Evolutionary conservation across 2,888 invertebrate species (phyloP).

Genomic region (Boloria selene): DNA sequence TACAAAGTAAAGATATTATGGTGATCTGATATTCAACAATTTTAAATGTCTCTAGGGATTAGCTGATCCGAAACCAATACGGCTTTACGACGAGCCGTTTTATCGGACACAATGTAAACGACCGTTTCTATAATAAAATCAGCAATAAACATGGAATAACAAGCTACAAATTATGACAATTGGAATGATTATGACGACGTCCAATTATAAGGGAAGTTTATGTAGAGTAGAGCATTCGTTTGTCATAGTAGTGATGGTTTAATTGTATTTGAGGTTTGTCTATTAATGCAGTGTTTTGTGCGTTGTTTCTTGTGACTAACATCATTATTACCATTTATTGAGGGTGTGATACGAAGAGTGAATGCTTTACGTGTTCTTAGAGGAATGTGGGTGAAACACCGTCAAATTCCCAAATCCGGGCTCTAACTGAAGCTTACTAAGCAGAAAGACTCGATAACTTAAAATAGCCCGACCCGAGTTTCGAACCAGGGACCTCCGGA

Average conservation of each 20-base stretch:
- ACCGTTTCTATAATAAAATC: slow-evolving; percentile 56
- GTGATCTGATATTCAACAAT: slow-evolving; percentile 25
- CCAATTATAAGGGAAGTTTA: slow-evolving; percentile 32
- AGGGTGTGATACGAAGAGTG: too few relatives aligned
- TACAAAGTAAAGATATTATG: slow-evolving; percentile 16
- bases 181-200: slow-evolving; percentile 46
- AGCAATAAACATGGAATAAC: slow-evolving; percentile 58
- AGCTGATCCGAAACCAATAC: slow-evolving; percentile 37
- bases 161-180: slow-evolving; percentile 58
- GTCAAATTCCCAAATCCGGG: too few relatives aligned
- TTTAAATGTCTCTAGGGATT: slow-evolving; percentile 39
- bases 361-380: too few relatives aligned
- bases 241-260: slow-evolving; percentile 13
- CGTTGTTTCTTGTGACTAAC: background rate
- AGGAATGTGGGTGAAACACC: too few relatives aligned
- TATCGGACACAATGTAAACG: slow-evolving; percentile 53
- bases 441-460: too few relatives aligned
- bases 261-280: background rate
- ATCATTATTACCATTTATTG: too few relatives aligned
- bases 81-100: slow-evolving; percentile 53
- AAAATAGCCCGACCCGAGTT: too few relatives aligned
- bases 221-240: slow-evolving; percentile 20
- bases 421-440: too few relatives aligned
- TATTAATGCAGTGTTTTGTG: background rate
- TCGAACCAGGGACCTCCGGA: too few relatives aligned